Evolutionary conservation across 92 coral and sea anemone genomes (phyloP), one percentile per base, ranked within the genome.

Genomic region (Zoanthus sansibaricus): DNA sequence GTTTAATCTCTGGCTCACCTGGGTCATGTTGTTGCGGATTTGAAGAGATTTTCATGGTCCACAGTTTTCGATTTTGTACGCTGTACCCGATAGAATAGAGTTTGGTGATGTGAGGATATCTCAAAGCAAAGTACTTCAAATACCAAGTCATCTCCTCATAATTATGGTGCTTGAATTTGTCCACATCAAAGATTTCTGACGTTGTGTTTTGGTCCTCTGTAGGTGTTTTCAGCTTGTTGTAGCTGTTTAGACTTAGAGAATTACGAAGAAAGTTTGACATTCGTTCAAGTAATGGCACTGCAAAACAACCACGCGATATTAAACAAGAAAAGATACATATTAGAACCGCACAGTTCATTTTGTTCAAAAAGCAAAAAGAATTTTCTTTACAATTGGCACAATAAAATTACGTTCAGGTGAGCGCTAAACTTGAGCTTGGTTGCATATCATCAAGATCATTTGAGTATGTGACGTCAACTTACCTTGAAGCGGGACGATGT

Each of bases 101-200:
- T 10, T 93, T 83, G 0, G 99, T 93, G 44, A 97, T 95, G 21
- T 82, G 89, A 4, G 97, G 88, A 68, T 95, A 97, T 68, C 92
- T 95, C 79, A 88, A 72, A 1, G 99, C 95, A 82, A 93, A 97
- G 89, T 97, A 91, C 72, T 97, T 92, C 89, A 97, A 68, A 84
- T 93, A 95, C 99, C 99, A 97, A 9, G 98, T 88, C 96, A 95
- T 88, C 75, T 97, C 93, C 71, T 95, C 99, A 76, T 97, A 97
- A 56, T 88, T 83, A 71, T 97, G 99, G 86, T 97, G 92, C 54
- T 89, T 93, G 69, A 93, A 95, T 18, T 92, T 92, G 51, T 92
- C 70, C 42, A 95, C 93, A 47, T 95, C 91, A 62, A 95, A 66
- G 31, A 97, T 93, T 66, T 91, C 85, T 44, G 92, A 44, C 6